A percentile compares a stretch with the other conserved stretches of the same genome.
Evolutionary conservation across 2,797 vertebrate genomes (phyloP).

Genomic region (Clamator glandarius): DNA sequence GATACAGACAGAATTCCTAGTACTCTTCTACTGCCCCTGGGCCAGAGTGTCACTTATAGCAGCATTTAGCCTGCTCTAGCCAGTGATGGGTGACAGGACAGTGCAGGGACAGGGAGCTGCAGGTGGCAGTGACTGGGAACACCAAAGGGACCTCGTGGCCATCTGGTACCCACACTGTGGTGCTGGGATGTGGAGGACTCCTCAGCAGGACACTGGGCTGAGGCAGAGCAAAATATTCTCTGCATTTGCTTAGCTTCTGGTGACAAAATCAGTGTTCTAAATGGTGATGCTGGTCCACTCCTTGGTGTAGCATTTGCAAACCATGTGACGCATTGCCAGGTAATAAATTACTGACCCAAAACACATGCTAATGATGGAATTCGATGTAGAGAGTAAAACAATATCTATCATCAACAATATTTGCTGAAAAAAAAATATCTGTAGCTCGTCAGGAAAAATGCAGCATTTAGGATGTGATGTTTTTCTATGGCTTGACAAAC

Average conservation of each 20-base stretch:
- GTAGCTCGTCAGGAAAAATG: not conserved
- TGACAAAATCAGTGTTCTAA: not conserved
- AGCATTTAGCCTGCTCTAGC: not conserved
- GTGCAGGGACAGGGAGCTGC: not conserved
- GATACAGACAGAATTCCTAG: not conserved
- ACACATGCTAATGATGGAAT: not conserved
- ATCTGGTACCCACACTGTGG: not conserved
- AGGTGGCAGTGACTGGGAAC: not conserved
- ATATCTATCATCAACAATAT: not conserved
- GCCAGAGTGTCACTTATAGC: not conserved
- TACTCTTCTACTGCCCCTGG: not conserved
- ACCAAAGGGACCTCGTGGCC: not conserved
- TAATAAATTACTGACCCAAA: not conserved
- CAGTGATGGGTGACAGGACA: not conserved
- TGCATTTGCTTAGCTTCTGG: not conserved
- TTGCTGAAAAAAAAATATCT: not conserved
- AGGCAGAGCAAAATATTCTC: not conserved
- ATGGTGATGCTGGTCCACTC: not conserved
- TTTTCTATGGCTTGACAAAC: not conserved
- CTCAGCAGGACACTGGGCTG: not conserved
- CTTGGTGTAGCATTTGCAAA: not conserved
- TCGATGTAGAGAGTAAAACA: not conserved
- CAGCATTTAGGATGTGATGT: not conserved
- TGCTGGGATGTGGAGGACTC: not conserved
- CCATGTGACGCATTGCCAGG: not conserved